Base-by-base conservation (phyloP, 1,140 invertebrate species). In the Pseudomyrmex gracilis region DNA sequence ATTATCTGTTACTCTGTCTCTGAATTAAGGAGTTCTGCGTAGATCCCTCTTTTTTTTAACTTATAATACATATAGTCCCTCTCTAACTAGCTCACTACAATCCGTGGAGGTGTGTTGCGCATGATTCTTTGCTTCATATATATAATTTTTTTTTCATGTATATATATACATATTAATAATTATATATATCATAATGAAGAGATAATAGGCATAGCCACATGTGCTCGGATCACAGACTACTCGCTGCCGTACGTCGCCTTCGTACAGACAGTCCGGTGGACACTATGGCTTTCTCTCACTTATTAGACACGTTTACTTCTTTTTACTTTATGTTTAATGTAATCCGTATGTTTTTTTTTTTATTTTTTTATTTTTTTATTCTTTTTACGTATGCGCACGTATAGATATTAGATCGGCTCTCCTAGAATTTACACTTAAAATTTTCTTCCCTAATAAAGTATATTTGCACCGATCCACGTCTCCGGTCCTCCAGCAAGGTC, bases 211-310 rank as follows among this genome's bases (percentile, higher is more conserved):
- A 93, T 94, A 94, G 93, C 93, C 93, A 94, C 92, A 91, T 90
- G 92, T 93, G 93, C 92, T 94, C 93, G 88, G 91, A 94, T 94
- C 94, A 94, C 94, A 94, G 93, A 94, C 93, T 94, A 93, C 92
- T 93, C 90, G 91, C 93, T 94, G 93, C 85, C 89, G 93, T 93
- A 92, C 92, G 90, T 84, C 84, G 82, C 76, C 67, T 51, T 64
- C 89, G 92, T 93, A 94, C 93, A 93, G 89, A 93, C 93, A 93
- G 92, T 94, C 92, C 91, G 93, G 89, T 93, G 91, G 92, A 93
- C 93, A 94, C 93, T 92, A 93, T 94, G 93, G 93, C 94, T 94
- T 91, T 90, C 90, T 92, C 86, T 90, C 88, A 88, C 90, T 92
- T 91, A 89, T 85, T 86, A 78, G 78, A 84, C 86, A 83, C 70